Conservation (phyloP, 2,888 invertebrate genomes). For the Hipparchia sbordonii region DNA sequence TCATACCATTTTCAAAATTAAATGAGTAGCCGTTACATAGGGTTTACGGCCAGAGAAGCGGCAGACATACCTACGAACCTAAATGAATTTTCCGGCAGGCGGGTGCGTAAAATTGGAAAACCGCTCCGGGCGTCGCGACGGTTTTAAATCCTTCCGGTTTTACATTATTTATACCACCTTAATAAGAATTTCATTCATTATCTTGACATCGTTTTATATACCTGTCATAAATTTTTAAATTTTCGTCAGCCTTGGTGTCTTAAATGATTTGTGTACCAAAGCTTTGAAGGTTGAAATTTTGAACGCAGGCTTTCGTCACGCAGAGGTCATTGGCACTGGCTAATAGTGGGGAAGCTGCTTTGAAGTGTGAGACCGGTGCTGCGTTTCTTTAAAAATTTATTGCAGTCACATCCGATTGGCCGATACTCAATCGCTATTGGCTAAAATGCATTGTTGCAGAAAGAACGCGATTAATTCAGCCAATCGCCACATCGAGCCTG, state of each 20-base stretch:
- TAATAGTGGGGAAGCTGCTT: neutral
- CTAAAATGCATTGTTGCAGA: too few relatives aligned
- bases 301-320: neutral
- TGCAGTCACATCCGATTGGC: too few relatives aligned
- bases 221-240: neutral
- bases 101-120: too few relatives aligned
- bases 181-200: neutral
- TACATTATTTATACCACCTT: neutral
- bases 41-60: too few relatives aligned
- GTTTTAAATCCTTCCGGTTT: neutral
- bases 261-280: neutral
- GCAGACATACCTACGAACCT: too few relatives aligned
- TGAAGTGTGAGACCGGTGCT: neutral
- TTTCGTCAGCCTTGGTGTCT: neutral
- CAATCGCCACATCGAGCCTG: too few relatives aligned
- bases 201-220: neutral
- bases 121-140: neutral
- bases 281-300: neutral
- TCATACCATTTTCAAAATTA: too few relatives aligned
- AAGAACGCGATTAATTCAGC: too few relatives aligned
- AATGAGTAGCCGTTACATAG: too few relatives aligned
- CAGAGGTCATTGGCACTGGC: neutral
- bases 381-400: too few relatives aligned
- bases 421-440: too few relatives aligned
- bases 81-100: too few relatives aligned